Evolutionary conservation across 2,113 vertebrate genomes (phyloP).

Genomic region (Lethenteron camtschaticum): DNA sequence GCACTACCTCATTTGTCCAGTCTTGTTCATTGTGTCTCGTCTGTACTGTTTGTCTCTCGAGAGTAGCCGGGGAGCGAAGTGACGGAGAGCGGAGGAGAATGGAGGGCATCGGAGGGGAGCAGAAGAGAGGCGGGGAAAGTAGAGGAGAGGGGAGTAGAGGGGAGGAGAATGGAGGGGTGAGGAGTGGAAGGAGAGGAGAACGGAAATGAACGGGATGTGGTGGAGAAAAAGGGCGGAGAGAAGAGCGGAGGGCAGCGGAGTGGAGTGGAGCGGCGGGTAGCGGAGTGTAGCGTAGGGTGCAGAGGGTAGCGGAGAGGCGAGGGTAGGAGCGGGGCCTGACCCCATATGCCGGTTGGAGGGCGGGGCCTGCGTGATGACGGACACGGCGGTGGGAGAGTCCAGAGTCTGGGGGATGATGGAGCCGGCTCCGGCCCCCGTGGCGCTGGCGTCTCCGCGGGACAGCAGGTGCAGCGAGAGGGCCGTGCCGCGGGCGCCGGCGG

Average conservation of each 20-base stretch:
- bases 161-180: not conserved
- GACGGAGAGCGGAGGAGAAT: too few species aligned
- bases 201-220: not conserved
- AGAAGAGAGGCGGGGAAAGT: not conserved
- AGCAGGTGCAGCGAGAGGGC: slow-evolving; percentile 84
- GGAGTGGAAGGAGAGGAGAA: not conserved
- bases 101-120: too few species aligned
- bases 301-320: not conserved
- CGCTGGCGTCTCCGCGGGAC: slow-evolving; percentile 79
- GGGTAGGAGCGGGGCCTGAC: slow-evolving; percentile 47
- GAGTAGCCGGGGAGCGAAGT: too few species aligned
- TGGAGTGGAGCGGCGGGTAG: not conserved
- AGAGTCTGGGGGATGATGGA: slow-evolving; percentile 82
- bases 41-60: too few species aligned
- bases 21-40: too few species aligned
- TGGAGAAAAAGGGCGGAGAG: not conserved
- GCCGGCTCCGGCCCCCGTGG: slow-evolving; percentile 14
- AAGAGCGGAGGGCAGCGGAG: not conserved
- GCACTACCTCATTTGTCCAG: too few species aligned
- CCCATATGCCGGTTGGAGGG: slow-evolving; percentile 88
- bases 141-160: not conserved
- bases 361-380: slow-evolving; percentile 95
- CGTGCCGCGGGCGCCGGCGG: slow-evolving; percentile 55
- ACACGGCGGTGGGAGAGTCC: slow-evolving; percentile 93
- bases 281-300: not conserved